Evolutionary conservation across 2,113 vertebrate species (phyloP).

Genomic region (Crocuta crocuta): DNA sequence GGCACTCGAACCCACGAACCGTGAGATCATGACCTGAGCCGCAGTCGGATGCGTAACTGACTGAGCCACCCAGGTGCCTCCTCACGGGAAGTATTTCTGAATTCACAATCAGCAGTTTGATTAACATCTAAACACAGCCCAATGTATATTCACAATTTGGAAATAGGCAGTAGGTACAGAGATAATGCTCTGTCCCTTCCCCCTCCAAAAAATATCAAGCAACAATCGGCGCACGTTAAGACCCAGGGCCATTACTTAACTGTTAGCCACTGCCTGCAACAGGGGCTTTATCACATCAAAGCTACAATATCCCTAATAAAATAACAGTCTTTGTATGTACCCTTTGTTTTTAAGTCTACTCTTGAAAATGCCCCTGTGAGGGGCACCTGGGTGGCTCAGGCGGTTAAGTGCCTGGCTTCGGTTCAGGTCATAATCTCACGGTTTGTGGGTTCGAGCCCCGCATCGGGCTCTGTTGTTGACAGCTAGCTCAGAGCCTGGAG

Average conservation of each 20-base stretch:
- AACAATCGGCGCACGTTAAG: background rate
- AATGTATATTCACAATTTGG: background rate
- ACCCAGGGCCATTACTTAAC: background rate
- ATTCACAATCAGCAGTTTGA: background rate
- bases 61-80: no score
- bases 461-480: no score
- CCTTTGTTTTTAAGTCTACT: conserved; percentile 25
- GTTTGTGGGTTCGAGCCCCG: no score
- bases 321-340: background rate
- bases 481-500: no score
- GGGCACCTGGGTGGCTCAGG: no score
- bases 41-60: no score
- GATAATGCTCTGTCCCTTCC: background rate
- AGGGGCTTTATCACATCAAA: background rate
- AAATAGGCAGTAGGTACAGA: background rate
- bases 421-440: no score
- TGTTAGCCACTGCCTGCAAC: background rate
- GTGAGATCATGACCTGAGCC: no score
- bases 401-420: no score
- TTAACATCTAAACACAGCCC: background rate
- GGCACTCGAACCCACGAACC: no score
- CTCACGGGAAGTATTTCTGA: background rate
- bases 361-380: background rate
- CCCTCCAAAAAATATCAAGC: background rate
- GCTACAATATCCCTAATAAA: background rate